Evolutionary conservation across 2,888 invertebrate genomes (phyloP).

Genomic region (Harpagoxenus sublaevis): DNA sequence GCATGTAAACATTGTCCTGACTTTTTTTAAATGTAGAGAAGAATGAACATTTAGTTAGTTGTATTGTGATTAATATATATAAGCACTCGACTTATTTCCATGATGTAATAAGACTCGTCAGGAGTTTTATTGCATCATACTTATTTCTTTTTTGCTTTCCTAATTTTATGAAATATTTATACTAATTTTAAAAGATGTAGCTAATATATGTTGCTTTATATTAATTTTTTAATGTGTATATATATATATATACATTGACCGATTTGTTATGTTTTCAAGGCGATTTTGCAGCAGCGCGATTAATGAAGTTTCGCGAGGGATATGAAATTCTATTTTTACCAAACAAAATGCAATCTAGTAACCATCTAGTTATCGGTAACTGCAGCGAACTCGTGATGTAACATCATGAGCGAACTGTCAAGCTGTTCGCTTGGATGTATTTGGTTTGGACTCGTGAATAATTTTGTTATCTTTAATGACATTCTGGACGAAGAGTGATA

Average conservation of each 20-base stretch:
- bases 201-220: neutral
- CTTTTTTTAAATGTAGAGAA: neutral
- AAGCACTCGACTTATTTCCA: neutral
- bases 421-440: neutral
- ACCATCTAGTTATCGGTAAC: neutral
- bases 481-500: neutral
- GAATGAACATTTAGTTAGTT: neutral
- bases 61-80: neutral
- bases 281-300: constrained; percentile 8
- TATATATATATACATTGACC: neutral
- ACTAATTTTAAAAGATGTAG: neutral
- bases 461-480: constrained; percentile 13
- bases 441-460: neutral
- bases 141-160: neutral
- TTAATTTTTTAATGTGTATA: neutral
- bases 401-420: neutral
- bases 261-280: neutral
- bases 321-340: constrained; percentile 47
- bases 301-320: constrained; percentile 1
- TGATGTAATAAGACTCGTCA: neutral
- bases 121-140: neutral
- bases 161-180: neutral
- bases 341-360: neutral
- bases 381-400: neutral
- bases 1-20: neutral